phyloP scores from a whole-genome alignment of 1,140 invertebrate genomes.

The Calephelis nemesis region DNA sequence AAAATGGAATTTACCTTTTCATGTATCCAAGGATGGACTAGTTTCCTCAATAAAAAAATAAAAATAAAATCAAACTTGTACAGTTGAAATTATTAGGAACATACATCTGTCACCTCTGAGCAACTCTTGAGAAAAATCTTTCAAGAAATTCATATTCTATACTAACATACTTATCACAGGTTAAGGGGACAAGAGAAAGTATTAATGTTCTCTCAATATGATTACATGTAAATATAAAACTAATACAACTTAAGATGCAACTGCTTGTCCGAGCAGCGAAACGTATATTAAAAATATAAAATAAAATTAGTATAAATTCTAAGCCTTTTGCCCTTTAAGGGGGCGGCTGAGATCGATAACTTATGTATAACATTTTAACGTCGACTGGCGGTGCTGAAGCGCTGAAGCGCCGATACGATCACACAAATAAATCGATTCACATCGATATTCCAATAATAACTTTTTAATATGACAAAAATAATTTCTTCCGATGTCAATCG shows the following conservation, averaged over 20 bases:
- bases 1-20: conserved; percentile 46
- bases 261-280: conserved; percentile 34
- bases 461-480: conserved; percentile 63
- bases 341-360: conserved; percentile 74
- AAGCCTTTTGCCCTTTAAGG: conserved; percentile 54
- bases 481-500: conserved; percentile 33
- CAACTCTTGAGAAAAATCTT: conserved; percentile 64
- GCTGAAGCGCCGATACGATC: conserved; percentile 47
- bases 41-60: conserved; percentile 48
- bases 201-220: conserved; percentile 72
- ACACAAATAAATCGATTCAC: conserved; percentile 29
- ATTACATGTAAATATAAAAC: conserved; percentile 59
- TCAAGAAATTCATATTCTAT: conserved; percentile 69
- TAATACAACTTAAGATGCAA: conserved; percentile 66
- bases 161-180: conserved; percentile 78
- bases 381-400: conserved; percentile 56
- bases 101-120: conserved; percentile 65
- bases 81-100: conserved; percentile 72
- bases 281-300: conserved; percentile 47
- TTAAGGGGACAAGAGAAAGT: conserved; percentile 78
- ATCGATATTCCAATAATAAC: conserved; percentile 53
- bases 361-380: conserved; percentile 60
- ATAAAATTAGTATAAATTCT: conserved; percentile 65
- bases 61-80: conserved; percentile 56
- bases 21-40: conserved; percentile 52